Base-by-base conservation (phyloP, 1,140 invertebrate species). In the Trichonephila clavata region DNA sequence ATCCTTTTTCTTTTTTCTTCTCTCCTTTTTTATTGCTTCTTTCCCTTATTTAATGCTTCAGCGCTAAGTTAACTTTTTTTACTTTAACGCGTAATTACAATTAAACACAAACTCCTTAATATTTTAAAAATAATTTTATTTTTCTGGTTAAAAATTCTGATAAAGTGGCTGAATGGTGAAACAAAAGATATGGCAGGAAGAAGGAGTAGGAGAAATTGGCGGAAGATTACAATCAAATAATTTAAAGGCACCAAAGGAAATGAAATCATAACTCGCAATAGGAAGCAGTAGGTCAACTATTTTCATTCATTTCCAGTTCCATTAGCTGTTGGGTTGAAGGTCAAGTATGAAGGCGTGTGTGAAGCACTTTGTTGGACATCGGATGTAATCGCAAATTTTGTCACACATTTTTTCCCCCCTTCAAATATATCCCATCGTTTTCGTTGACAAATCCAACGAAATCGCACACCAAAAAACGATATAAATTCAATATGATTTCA, bases 281-380 rank as follows among this genome's bases (percentile, higher is more conserved):
- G 86, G 86, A 87, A 87, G 86, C 86, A 71, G 87, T 89, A 77
- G 87, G 87, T 89, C 87, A 89, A 89, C 65, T 89, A 89, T 68
- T 50, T 57, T 57, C 68, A 57, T 27, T 77, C 32, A 24, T 21
- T 39, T 63, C n/a, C 83, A 50, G 83, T 14, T 57, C 50, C 13
- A 8, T n/a, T 60, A 20, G 21, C 43, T 84, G 57, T 21, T 32
- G 83, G n/a, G 83, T 84, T 50, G 83, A 27, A 84, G 83, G 83
- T 84, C 57, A 84, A 84, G 57, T 84, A 50, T 84, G 83, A 84
- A 84, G 83, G 83, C 83, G 57, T 57, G 83, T 50, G 39, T 18
- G 16, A 32, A 27, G 71, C 61, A 20, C 16, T 7, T 7, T 50
- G 50, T 50, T 50, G 7, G 50, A 50, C 50, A 50, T 50, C 50